These are phyloP conservation scores for Onthophagus taurus DNA, from an alignment of 1,140 invertebrate genomes.

Conservation along the genomic window DNA sequence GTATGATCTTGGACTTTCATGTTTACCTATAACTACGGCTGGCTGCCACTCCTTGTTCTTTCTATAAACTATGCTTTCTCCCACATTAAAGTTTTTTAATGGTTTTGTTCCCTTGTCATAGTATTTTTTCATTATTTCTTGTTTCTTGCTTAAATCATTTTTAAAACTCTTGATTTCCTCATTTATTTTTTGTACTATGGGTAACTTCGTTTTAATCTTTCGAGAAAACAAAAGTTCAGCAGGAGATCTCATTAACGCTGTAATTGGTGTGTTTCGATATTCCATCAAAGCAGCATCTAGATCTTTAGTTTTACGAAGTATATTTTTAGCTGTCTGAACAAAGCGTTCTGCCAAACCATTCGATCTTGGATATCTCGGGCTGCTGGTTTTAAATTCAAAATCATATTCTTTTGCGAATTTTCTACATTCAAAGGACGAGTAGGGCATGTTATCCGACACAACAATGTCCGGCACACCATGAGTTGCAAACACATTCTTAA, in stretches of 20 bases:
- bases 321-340: constrained; percentile 1
- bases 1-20: background rate
- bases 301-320: background rate
- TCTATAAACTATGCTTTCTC: background rate
- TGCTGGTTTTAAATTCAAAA: constrained; percentile 3
- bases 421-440: too few relatives aligned
- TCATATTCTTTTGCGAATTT: constrained; percentile 3
- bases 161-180: background rate
- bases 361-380: background rate
- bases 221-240: background rate
- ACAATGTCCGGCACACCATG: too few relatives aligned
- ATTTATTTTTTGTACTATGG: background rate
- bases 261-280: constrained; percentile 3
- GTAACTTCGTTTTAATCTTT: constrained; percentile 2
- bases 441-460: too few relatives aligned
- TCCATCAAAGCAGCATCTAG: background rate
- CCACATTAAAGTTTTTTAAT: background rate
- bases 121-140: background rate
- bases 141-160: background rate
- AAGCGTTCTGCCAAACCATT: constrained; percentile 4
- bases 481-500: background rate
- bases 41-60: background rate
- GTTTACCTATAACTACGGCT: background rate
- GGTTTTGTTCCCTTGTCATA: background rate
- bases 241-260: background rate